Conservation (phyloP, 2,113 vertebrate species). For the Jaculus jaculus region DNA sequence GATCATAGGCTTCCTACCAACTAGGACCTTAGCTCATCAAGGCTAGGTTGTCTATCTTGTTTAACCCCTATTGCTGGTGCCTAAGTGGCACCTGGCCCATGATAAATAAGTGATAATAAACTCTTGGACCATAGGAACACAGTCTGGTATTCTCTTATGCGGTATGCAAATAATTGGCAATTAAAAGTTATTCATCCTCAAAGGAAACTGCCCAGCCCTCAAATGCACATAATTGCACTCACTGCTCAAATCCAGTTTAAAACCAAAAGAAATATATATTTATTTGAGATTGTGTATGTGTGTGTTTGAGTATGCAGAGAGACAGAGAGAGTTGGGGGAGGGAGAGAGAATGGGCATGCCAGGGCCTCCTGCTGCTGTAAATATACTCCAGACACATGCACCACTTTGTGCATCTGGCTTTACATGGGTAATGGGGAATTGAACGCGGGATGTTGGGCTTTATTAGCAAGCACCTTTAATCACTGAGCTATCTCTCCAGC, state of each 20-base stretch:
- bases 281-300: neutral
- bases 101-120: neutral
- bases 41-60: neutral
- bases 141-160: neutral
- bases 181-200: neutral
- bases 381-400: too few species aligned
- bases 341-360: too few species aligned
- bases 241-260: constrained; percentile 22
- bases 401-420: too few species aligned
- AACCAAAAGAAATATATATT: neutral
- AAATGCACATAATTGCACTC: neutral
- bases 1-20: neutral
- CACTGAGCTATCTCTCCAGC: too few species aligned
- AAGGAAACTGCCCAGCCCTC: neutral
- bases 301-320: too few species aligned
- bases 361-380: too few species aligned
- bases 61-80: neutral
- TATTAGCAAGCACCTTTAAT: too few species aligned
- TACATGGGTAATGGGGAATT: too few species aligned
- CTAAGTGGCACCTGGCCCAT: neutral
- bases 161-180: neutral
- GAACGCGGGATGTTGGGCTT: too few species aligned
- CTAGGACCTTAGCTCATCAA: constrained; percentile 13
- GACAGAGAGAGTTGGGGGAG: too few species aligned
- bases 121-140: neutral